Conservation (phyloP, 2,797 vertebrate genomes). For the Takifugu ocellatus region DNA sequence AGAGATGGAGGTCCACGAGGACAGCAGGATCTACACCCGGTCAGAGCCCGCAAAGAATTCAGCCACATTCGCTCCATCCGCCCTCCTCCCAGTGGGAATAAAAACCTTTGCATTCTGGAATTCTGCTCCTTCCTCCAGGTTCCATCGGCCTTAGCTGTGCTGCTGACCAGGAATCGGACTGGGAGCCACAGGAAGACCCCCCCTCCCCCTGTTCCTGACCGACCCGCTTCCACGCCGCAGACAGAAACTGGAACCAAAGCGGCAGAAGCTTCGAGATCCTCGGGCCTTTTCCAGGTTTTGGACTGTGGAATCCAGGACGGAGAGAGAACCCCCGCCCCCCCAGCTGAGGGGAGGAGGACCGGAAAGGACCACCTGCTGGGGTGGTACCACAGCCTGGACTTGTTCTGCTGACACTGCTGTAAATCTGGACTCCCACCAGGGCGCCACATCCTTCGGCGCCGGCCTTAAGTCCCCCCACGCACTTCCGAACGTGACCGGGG, state of each 20-base stretch:
- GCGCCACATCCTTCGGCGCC: no score
- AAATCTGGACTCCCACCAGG: conserved; percentile 33
- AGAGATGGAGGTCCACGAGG: conserved; percentile 95
- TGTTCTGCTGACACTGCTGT: conserved; percentile 45
- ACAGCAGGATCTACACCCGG: conserved; percentile 94
- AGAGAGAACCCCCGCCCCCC: background rate
- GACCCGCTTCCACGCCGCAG: background rate
- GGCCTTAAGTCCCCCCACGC: no score
- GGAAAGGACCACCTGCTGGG: background rate
- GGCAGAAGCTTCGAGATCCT: conserved; percentile 8
- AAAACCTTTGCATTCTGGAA: background rate
- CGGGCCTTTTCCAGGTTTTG: background rate
- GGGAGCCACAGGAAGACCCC: background rate
- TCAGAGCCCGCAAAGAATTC: conserved; percentile 57
- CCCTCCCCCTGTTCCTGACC: no score
- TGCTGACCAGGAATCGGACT: conserved; percentile 7
- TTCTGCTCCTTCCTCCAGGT: conserved; percentile 69
- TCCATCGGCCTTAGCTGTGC: conserved; percentile 85
- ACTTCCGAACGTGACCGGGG: background rate
- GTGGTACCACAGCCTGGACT: conserved; percentile 8
- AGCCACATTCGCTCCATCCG: conserved; percentile 19
- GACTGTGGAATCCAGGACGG: conserved; percentile 3
- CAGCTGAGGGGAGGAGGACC: conserved; percentile 3
- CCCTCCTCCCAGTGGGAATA: background rate
- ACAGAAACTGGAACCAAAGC: conserved; percentile 14